Evolutionary conservation across 1,140 invertebrate species (phyloP).

Genomic region (Nephila pilipes): DNA sequence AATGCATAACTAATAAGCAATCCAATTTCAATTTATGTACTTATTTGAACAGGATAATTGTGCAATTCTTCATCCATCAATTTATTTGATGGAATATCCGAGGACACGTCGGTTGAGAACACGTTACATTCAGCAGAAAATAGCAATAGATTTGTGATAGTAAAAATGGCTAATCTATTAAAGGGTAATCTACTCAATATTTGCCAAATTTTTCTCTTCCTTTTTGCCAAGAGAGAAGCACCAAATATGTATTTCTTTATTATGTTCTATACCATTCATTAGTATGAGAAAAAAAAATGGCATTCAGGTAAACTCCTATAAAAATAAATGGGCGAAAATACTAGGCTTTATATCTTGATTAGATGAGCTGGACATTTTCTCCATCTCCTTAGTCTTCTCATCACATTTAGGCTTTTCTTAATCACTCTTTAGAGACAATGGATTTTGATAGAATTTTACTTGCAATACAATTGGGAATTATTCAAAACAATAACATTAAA

Average conservation of each 20-base stretch:
- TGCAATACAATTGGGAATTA: background rate
- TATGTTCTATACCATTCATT: no score
- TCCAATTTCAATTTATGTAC: no score
- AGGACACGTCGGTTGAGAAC: no score
- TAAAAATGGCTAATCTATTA: background rate
- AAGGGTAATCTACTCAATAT: background rate
- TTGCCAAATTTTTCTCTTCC: background rate
- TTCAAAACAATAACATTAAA: background rate
- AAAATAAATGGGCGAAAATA: background rate
- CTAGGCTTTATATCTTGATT: constrained; percentile 22
- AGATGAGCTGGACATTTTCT: background rate
- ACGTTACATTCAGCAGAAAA: no score
- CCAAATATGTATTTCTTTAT: no score
- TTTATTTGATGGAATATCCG: no score
- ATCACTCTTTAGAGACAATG: background rate
- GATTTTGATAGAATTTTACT: background rate
- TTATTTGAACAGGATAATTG: no score
- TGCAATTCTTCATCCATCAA: no score
- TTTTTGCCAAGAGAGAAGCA: background rate
- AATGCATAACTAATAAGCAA: no score
- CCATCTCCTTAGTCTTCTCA: constrained; percentile 1
- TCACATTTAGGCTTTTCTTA: constrained; percentile 23
- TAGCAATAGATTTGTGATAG: background rate
- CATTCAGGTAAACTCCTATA: background rate
- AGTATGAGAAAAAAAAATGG: no score